phyloP scores from a whole-genome alignment of 2,113 vertebrate species.

The Amblyopsis rosae region DNA sequence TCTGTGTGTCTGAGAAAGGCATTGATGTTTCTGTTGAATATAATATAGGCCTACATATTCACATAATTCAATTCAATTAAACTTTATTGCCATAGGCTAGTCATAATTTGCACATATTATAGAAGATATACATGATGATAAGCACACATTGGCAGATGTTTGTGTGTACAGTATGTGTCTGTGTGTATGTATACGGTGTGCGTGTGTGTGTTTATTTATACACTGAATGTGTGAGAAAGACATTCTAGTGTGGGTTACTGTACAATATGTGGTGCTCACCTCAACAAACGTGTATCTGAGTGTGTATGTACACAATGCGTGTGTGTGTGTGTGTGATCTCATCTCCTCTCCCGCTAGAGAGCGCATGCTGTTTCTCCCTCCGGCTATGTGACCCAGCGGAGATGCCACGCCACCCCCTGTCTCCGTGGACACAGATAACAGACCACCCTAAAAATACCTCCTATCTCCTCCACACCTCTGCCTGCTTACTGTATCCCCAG shows the following conservation, averaged over 20 bases:
- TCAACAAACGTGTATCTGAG: background rate
- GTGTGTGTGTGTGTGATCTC: slow-evolving; percentile 22
- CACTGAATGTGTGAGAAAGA: background rate
- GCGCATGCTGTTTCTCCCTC: slow-evolving; percentile 49
- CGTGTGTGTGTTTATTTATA: background rate
- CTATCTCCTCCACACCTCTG: slow-evolving; percentile 59
- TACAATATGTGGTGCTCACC: too few relatives aligned
- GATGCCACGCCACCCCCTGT: slow-evolving; percentile 47
- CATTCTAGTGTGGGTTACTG: background rate
- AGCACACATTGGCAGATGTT: background rate
- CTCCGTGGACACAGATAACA: slow-evolving; percentile 53
- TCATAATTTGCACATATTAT: too few relatives aligned
- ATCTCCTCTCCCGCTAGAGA: slow-evolving; percentile 52
- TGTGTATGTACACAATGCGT: slow-evolving; percentile 43
- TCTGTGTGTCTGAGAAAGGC: too few relatives aligned
- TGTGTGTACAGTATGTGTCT: background rate
- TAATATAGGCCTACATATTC: too few relatives aligned
- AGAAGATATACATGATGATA: too few relatives aligned
- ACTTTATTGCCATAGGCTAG: too few relatives aligned
- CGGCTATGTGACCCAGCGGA: slow-evolving; percentile 62
- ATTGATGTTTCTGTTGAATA: too few relatives aligned
- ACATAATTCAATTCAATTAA: too few relatives aligned
- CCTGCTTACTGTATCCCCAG: slow-evolving; percentile 55
- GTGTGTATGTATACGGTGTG: slow-evolving; percentile 3
- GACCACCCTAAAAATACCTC: slow-evolving; percentile 70